phyloP scores from a whole-genome alignment of 1,140 invertebrate genomes.

The Ceratina australensis region DNA sequence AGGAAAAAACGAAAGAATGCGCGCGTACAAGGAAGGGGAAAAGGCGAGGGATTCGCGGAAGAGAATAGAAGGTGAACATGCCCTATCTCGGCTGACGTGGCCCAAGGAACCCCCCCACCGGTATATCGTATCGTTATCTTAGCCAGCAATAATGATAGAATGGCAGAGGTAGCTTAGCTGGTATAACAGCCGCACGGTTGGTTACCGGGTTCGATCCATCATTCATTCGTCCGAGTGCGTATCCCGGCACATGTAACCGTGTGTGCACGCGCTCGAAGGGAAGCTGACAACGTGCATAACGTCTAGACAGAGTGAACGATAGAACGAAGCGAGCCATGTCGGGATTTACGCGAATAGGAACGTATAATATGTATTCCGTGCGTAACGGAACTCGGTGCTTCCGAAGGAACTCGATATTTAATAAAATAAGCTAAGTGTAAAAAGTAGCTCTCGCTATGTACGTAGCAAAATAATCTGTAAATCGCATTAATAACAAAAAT shows the following conservation, averaged over 20 bases:
- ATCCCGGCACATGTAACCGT: constrained; percentile 49
- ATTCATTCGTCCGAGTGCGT: constrained; percentile 54
- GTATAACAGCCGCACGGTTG: no score
- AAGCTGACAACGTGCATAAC: constrained; percentile 42
- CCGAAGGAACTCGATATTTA: no score
- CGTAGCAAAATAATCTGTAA: no score
- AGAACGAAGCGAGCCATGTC: background rate
- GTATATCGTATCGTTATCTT: constrained; percentile 44
- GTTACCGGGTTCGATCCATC: constrained; percentile 51
- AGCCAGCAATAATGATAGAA: constrained; percentile 55
- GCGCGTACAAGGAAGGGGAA: background rate
- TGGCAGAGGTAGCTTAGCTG: constrained; percentile 11
- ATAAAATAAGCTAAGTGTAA: no score
- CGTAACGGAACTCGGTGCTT: no score
- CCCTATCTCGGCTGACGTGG: constrained; percentile 49
- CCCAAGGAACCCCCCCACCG: constrained; percentile 23
- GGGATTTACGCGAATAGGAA: no score
- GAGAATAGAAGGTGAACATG: constrained; percentile 25
- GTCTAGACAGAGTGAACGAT: background rate
- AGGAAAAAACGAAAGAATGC: constrained; percentile 19
- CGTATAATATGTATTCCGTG: no score
- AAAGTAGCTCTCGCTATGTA: no score
- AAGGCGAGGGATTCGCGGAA: background rate
- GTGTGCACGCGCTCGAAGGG: constrained; percentile 38
- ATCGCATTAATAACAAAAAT: no score